Base-by-base conservation (phyloP, 2,888 invertebrate genomes). In the Metalampra italica region DNA sequence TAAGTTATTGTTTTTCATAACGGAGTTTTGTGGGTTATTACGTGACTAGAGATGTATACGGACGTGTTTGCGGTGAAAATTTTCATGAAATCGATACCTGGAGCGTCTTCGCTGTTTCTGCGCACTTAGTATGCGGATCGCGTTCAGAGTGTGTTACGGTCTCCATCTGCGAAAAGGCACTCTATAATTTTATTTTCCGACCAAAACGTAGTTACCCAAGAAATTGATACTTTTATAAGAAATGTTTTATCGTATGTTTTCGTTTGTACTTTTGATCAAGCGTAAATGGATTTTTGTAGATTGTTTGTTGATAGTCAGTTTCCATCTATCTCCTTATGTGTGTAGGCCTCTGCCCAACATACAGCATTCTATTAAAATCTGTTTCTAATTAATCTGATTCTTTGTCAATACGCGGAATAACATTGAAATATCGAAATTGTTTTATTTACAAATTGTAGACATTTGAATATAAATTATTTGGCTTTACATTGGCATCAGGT, bases 121-220 rank as follows among this genome's bases (percentile, higher is more conserved):
- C 48, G 57, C 60, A 60, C 72, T 84, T 80, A 74, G 79, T 81
- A 88, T 86, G 68, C 89, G 67, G 69, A 51, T 52, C 82, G 64
- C 83, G 82, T 60, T 50, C 59, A 62, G 56, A 74, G 74, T 75
- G 77, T 82, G 85, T 83, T 84, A 82, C 84, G 84, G 72, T 80
- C 69, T 77, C 80, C 76, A 75, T 71, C 80, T 72, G 69, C 75
- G 76, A 82, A 85, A 85, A 84, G 86, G 84, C 82, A 85, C 83
- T 88, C 86, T 84, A 83, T 88, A 88, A 88, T 88, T 88, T 88
- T 87, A 88, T 88, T 88, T 86, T 66, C 83, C 80, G 77, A 82
- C 86, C 86, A 78, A 83, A 85, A 88, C 71, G 83, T 81, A 82
- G 80, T 87, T 87, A 86, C 78, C 63, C 59, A 74, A 73, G 83